A percentile compares a stretch with the other conserved stretches of the same genome.
Conservation (phyloP, 2,797 vertebrate species). For the Eulemur rubriventer region DNA sequence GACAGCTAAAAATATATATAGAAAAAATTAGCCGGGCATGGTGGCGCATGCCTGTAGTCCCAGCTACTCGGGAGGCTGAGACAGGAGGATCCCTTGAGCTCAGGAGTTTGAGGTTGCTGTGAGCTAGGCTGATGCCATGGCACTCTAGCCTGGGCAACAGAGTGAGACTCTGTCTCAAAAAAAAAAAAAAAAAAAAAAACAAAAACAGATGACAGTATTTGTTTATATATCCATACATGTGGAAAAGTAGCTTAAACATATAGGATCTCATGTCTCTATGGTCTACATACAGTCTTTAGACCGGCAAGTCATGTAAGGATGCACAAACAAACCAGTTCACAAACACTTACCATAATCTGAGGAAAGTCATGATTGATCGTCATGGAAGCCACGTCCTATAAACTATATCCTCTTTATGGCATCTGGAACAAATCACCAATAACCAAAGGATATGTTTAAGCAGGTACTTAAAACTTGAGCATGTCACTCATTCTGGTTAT, state of each 20-base stretch:
- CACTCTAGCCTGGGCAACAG: too few species aligned
- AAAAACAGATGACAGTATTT: neutral
- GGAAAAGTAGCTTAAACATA: neutral
- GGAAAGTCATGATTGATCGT: neutral
- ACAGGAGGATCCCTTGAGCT: too few species aligned
- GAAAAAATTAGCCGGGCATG: too few species aligned
- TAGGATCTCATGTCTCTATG: neutral
- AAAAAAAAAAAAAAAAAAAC: neutral
- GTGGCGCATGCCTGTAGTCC: too few species aligned
- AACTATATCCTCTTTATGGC: neutral
- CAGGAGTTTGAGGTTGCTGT: too few species aligned
- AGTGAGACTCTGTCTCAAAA: too few species aligned
- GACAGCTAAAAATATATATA: too few species aligned
- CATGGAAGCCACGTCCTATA: neutral
- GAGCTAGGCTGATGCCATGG: too few species aligned
- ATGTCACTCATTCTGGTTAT: neutral
- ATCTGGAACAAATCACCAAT: neutral
- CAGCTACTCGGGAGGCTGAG: too few species aligned
- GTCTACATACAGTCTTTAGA: neutral
- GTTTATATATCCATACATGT: neutral
- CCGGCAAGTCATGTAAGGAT: neutral
- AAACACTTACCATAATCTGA: neutral
- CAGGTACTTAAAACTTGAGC: neutral
- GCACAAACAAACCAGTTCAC: neutral
- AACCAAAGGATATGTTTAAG: neutral